Conservation (phyloP, 2,797 vertebrate species). For the Bryconaethiops microstoma region DNA sequence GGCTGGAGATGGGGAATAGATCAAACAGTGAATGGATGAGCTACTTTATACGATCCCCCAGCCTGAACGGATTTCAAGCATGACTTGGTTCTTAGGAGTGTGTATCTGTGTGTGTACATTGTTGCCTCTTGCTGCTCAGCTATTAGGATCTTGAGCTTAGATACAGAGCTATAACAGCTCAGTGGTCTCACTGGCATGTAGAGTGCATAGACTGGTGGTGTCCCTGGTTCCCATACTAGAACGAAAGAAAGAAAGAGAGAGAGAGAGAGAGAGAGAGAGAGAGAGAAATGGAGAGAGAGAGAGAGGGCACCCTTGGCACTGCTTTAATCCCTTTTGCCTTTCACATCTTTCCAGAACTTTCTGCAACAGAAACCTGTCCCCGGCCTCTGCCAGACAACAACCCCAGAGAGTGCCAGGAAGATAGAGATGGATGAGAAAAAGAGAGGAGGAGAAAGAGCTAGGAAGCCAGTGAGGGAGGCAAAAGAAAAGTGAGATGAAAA, state of each 20-base stretch:
- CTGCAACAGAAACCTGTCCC: conserved; percentile 29
- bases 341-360: conserved; percentile 35
- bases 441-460: conserved; percentile 14
- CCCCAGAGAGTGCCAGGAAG: conserved; percentile 25
- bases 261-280: not conserved
- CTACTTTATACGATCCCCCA: conserved; percentile 76
- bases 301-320: conserved; percentile 20
- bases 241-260: not conserved
- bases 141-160: conserved; percentile 35
- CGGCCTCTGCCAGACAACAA: conserved; percentile 23
- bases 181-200: conserved; percentile 41
- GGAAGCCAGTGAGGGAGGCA: not conserved
- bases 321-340: conserved; percentile 45
- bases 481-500: conserved; percentile 16
- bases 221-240: not conserved
- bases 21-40: conserved; percentile 77
- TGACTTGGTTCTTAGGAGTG: conserved; percentile 63
- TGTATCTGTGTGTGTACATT: conserved; percentile 8
- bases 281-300: not conserved
- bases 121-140: conserved; percentile 37
- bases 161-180: conserved; percentile 23
- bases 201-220: conserved; percentile 13
- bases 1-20: conserved; percentile 78
- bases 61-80: conserved; percentile 77
- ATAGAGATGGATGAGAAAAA: conserved; percentile 31